Evolutionary conservation across 2,113 vertebrate genomes (phyloP), one percentile per base, ranked within the genome.

Genomic region (Eudorcas thomsonii): DNA sequence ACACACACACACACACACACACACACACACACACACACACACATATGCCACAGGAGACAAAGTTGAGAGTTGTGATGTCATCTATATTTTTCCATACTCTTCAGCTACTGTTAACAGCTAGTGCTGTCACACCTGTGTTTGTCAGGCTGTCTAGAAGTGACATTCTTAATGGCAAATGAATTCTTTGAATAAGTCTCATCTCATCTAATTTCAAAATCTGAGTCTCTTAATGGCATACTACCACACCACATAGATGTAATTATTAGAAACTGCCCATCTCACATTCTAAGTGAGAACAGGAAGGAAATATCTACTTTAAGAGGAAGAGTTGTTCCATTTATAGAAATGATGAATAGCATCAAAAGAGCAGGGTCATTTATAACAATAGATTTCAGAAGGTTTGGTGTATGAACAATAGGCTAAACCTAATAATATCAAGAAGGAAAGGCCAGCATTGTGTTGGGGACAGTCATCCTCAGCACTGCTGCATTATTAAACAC

Each of bases 301-400:
- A 96, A 93, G 95, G 97, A 97, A 98, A 97, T 95, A 92, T 92
- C 88, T 98, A 50, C 71, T n/a, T 60, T 62, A 97, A 93, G 88
- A 97, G 19, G 30, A 83, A 74, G 62, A 95, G 77, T 93, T 96
- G 33, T 96, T 98, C 97, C 92, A 59, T 97, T 98, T 98, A 95
- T 96, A 64, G 90, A 93, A 97, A 85, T 96, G 94, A 96, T 98
- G 82, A 98, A 77, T 95, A 55, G 3, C 91, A 98, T 98, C 91
- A 94, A 91, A 96, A 90, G 6, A 98, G 86, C 95, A 95, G 89
- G 97, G 96, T 96, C 90, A 98, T 97, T 98, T 97, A 95, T 85
- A 96, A 48, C 60, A 97, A 97, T 96, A 39, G 16, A 78, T 96
- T 94, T 97, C 92, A 97, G 86, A 96, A 95, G 48, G 5, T 60